Percentiles rank a stretch among this genome's conserved stretches.
These are phyloP conservation scores for Apodemia hepburni DNA, from an alignment of 2,888 invertebrate species.

Conservation along the genomic window DNA sequence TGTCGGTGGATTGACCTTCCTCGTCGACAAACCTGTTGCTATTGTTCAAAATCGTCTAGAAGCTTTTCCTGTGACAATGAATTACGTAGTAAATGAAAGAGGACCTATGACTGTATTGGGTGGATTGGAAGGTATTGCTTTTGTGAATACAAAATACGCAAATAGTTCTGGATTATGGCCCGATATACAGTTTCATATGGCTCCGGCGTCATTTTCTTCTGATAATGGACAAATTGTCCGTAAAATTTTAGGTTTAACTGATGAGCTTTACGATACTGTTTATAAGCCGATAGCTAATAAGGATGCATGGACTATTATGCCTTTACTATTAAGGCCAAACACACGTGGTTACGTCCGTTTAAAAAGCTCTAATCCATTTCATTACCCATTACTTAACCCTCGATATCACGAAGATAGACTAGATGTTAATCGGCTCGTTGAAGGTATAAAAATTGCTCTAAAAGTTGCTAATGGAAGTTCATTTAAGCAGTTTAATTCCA, in stretches of 20 bases:
- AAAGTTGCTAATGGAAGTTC: slow-evolving; percentile 86
- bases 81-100: slow-evolving; percentile 83
- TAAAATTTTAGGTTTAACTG: slow-evolving; percentile 89
- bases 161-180: slow-evolving; percentile 90
- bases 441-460: slow-evolving; percentile 89
- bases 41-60: slow-evolving; percentile 90
- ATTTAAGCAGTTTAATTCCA: slow-evolving; percentile 90
- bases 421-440: slow-evolving; percentile 90
- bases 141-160: slow-evolving; percentile 91
- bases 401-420: slow-evolving; percentile 93
- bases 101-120: slow-evolving; percentile 91
- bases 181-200: slow-evolving; percentile 96
- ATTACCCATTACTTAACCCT: slow-evolving; percentile 93
- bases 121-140: slow-evolving; percentile 93
- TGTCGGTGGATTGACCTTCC: slow-evolving; percentile 89
- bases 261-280: slow-evolving; percentile 88
- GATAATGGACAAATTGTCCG: slow-evolving; percentile 87
- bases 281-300: slow-evolving; percentile 89
- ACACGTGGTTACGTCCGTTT: slow-evolving; percentile 89
- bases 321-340: slow-evolving; percentile 88
- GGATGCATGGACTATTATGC: slow-evolving; percentile 92
- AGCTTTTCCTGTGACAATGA: slow-evolving; percentile 89
- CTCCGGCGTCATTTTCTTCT: slow-evolving; percentile 92
- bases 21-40: slow-evolving; percentile 90
- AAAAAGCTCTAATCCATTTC: slow-evolving; percentile 90